Conservation (phyloP, 1,140 invertebrate genomes). For the Dinoponera quadriceps region DNA sequence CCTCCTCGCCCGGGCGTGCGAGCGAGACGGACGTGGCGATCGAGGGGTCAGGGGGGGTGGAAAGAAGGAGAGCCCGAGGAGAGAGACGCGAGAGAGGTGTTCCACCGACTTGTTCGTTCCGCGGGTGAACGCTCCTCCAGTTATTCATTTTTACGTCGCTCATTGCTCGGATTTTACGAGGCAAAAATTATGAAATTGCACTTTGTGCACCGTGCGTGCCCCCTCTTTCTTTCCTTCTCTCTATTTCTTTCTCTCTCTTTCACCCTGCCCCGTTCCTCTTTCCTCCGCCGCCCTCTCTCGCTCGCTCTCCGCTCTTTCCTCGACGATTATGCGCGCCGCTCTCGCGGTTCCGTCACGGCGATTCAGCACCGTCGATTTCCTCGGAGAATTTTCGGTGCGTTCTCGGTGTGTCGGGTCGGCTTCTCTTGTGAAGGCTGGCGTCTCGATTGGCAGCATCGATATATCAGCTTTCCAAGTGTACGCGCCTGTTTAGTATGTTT, state of each 20-base stretch:
- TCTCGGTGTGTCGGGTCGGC: neutral
- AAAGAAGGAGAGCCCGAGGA: neutral
- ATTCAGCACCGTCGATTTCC: conserved; percentile 1
- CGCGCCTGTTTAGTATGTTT: neutral
- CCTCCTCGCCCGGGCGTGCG: conserved; percentile 18
- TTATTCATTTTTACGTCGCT: conserved; percentile 85
- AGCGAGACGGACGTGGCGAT: conserved; percentile 11
- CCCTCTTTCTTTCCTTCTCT: conserved; percentile 36
- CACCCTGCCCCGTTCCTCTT: no score
- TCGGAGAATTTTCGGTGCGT: conserved; percentile 13
- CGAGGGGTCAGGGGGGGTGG: conserved; percentile 12
- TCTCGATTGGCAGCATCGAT: no score
- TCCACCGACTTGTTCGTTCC: conserved; percentile 70
- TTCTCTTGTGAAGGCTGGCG: neutral
- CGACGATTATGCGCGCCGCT: conserved; percentile 23
- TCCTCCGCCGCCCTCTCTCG: conserved; percentile 20
- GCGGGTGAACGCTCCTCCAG: conserved; percentile 80
- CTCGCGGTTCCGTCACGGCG: conserved; percentile 34
- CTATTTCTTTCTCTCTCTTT: conserved; percentile 44
- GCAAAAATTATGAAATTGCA: conserved; percentile 85
- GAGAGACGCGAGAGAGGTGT: conserved; percentile 66
- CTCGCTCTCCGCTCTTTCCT: neutral
- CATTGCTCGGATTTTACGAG: conserved; percentile 85
- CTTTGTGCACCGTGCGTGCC: conserved; percentile 77
- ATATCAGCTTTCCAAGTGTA: neutral